Evolutionary conservation across 2,113 vertebrate species (phyloP), one percentile per base, ranked within the genome.

Genomic region (Cochlearius cochlearius): DNA sequence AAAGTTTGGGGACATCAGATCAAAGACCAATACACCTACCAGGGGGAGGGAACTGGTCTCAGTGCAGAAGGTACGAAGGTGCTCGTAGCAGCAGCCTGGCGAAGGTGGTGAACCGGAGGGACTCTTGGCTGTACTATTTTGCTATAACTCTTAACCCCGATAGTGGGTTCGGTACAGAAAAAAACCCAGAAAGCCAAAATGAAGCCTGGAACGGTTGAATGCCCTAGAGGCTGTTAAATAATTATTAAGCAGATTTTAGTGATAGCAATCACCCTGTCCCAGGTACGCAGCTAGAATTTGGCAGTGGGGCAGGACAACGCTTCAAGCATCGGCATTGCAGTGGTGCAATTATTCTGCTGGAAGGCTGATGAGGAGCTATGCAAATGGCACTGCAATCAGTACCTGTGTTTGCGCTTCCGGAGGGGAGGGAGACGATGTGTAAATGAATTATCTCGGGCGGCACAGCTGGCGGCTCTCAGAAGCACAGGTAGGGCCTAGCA

Each of bases 241-340:
- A 95, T 93, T 88, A 73, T 94, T 75, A 92, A 66, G 58, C 80
- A 91, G 36, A 78, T 91, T 79, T 92, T 62, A 66, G 62, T 62
- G 86, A 82, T 95, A 95, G 66, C 27, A 21, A 79, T 94, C 62
- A 64, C 32, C 43, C 18, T 78, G 58, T 89, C 86, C 52, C 85
- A 78, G 80, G 79, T 84, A 41, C 30, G 34, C 71, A 82, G 71
- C n/a, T 89, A 38, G 72, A 76, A 74, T 89, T 72, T 94, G 88
- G 80, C 85, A 62, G 67, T 17, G 10, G 20, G 53, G 69, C 88
- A 85, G 93, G 85, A 90, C 69, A 94, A 29, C 76, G 90, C 81
- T 74, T 74, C 13, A 29, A 69, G 55, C 62, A 79, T 95, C 83
- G 87, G 76, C 76, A 34, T 76, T 55, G 80, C 5, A 7, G 29